Evolutionary conservation across 2,888 invertebrate species (phyloP).

Genomic region (Achlya flavicornis): DNA sequence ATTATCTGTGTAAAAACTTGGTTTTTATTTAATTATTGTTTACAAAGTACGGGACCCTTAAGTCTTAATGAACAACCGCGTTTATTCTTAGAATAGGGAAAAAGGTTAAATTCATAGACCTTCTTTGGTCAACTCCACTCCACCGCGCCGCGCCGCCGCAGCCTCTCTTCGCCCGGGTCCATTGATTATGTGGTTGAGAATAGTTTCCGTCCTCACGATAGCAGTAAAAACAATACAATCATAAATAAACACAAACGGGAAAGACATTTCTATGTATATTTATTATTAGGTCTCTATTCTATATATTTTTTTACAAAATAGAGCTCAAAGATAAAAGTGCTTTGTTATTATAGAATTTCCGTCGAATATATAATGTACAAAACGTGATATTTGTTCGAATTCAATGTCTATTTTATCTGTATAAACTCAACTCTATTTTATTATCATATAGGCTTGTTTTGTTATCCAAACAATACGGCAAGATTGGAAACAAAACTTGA

Average conservation of each 20-base stretch:
- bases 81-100: neutral
- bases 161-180: neutral
- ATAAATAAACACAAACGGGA: neutral
- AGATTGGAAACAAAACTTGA: too few species aligned
- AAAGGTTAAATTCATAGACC: too few species aligned
- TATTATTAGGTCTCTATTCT: neutral
- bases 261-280: neutral
- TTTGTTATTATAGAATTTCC: neutral
- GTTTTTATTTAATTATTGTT: too few species aligned
- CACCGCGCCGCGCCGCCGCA: neutral
- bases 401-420: neutral
- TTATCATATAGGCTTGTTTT: too few species aligned
- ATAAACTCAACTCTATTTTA: neutral
- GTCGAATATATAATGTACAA: too few species aligned
- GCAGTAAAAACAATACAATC: slow-evolving; percentile 5
- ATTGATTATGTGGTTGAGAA: slow-evolving; percentile 1
- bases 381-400: neutral
- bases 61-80: neutral
- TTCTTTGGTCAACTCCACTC: neutral
- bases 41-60: too few species aligned
- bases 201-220: slow-evolving; percentile 1
- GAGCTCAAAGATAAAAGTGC: neutral
- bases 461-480: too few species aligned
- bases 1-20: too few species aligned
- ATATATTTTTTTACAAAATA: neutral